phyloP scores from a whole-genome alignment of 2,888 invertebrate species.

The Aricia artaxerxes region DNA sequence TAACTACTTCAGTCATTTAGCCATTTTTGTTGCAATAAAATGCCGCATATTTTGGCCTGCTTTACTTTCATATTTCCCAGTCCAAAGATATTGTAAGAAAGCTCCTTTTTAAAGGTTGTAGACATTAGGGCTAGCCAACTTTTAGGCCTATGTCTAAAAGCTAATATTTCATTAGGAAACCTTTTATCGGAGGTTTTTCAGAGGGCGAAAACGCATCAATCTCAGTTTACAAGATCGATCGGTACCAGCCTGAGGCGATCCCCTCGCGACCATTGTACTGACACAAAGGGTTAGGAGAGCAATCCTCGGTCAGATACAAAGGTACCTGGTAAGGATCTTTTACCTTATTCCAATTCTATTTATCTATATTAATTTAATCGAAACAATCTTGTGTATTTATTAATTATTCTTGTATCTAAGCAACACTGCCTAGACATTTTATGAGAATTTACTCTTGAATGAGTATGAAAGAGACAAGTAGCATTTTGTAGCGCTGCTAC shows the following conservation, averaged over 20 bases:
- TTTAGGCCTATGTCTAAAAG: not conserved
- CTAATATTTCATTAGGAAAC: not conserved
- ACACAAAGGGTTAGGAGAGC: conserved; percentile 7
- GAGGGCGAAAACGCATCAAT: not conserved
- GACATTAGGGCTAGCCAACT: not conserved
- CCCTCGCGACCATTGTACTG: not conserved
- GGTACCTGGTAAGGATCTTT: not conserved
- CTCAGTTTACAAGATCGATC: conserved; percentile 13
- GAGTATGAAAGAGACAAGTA: no score
- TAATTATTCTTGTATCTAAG: not conserved
- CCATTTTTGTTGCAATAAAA: no score
- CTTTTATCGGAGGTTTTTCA: not conserved
- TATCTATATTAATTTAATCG: not conserved
- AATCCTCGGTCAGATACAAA: not conserved
- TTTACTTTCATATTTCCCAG: no score
- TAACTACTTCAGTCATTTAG: not conserved
- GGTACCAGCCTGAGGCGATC: not conserved
- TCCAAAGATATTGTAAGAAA: no score
- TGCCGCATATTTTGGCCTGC: no score
- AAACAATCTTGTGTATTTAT: not conserved
- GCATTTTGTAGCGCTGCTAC: no score
- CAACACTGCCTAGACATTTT: no score
- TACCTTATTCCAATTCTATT: not conserved
- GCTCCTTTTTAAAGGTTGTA: no score
- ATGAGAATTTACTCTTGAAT: no score